A percentile compares a stretch with the other conserved stretches of the same genome.
Conservation (phyloP, 1,140 invertebrate species). For the Trachymyrmex septentrionalis region DNA sequence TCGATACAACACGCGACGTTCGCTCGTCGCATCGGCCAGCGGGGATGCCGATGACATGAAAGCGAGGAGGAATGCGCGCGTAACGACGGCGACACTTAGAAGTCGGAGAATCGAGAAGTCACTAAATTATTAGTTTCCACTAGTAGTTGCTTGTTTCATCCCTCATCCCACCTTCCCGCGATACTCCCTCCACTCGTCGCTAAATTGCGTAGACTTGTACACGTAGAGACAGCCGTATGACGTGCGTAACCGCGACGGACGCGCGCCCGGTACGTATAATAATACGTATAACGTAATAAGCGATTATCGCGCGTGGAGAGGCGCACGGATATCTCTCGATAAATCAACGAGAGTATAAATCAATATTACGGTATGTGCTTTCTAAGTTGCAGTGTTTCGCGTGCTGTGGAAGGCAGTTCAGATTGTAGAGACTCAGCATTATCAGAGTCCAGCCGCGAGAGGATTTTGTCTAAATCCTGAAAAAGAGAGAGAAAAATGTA, state of each 20-base stretch:
- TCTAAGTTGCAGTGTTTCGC: not conserved
- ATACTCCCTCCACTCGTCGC: not conserved
- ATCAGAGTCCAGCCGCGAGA: no score
- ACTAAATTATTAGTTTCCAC: conserved; percentile 47
- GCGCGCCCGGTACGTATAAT: not conserved
- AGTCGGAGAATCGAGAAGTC: conserved; percentile 37
- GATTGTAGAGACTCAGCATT: no score
- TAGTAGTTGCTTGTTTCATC: not conserved
- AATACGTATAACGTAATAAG: conserved; percentile 10
- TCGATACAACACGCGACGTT: conserved; percentile 79
- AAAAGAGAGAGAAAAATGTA: no score
- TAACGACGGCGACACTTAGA: conserved; percentile 19
- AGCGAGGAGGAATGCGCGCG: conserved; percentile 68
- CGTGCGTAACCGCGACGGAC: not conserved
- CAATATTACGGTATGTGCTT: conserved; percentile 32
- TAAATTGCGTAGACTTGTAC: conserved; percentile 9
- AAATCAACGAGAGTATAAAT: conserved; percentile 43
- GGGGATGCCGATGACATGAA: conserved; percentile 68
- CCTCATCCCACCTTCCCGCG: not conserved
- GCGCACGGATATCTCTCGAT: conserved; percentile 29
- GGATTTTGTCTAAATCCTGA: no score
- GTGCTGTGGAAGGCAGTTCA: not conserved
- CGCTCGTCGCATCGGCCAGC: conserved; percentile 73
- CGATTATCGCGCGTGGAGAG: conserved; percentile 7
- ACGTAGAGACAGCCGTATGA: conserved; percentile 2